Evolutionary conservation across 2,797 vertebrate species (phyloP).

Genomic region (Sebastes goodei): DNA sequence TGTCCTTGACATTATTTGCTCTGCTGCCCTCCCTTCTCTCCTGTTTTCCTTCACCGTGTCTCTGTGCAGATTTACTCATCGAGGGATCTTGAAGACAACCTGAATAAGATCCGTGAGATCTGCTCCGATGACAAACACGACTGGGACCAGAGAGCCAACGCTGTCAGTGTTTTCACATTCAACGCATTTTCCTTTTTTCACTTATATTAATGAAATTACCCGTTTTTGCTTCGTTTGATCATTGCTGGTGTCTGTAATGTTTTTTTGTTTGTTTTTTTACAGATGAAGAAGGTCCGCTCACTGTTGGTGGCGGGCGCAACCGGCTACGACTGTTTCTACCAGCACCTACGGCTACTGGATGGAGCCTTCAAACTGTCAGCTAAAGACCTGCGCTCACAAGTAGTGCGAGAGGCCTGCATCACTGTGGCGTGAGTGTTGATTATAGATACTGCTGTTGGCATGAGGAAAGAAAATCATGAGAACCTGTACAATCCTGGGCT

Average conservation of each 20-base stretch:
- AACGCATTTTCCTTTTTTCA: neutral
- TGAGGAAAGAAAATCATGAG: neutral
- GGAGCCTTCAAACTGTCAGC: constrained; percentile 97
- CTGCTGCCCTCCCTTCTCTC: neutral
- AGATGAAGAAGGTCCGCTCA: constrained; percentile 96
- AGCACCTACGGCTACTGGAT: constrained; percentile 94
- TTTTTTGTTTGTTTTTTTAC: neutral
- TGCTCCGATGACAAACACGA: constrained; percentile 98
- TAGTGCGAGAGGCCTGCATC: constrained; percentile 97
- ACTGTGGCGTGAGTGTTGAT: constrained; percentile 93
- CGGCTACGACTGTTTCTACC: constrained; percentile 95
- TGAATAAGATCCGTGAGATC: constrained; percentile 98
- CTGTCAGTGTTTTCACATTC: constrained; percentile 80
- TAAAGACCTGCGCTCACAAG: constrained; percentile 96
- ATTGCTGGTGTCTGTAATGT: constrained; percentile 3
- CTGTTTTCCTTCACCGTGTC: neutral
- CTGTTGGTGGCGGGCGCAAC: constrained; percentile 93
- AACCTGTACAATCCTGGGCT: neutral
- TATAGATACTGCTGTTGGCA: neutral
- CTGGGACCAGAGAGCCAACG: constrained; percentile 95
- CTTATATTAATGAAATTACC: neutral
- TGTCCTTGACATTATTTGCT: neutral
- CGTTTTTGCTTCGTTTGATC: neutral
- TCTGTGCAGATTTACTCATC: constrained; percentile 91
- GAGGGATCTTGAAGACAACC: constrained; percentile 96